phyloP scores from a whole-genome alignment of 2,888 invertebrate genomes.

The Octonoba sinensis region DNA sequence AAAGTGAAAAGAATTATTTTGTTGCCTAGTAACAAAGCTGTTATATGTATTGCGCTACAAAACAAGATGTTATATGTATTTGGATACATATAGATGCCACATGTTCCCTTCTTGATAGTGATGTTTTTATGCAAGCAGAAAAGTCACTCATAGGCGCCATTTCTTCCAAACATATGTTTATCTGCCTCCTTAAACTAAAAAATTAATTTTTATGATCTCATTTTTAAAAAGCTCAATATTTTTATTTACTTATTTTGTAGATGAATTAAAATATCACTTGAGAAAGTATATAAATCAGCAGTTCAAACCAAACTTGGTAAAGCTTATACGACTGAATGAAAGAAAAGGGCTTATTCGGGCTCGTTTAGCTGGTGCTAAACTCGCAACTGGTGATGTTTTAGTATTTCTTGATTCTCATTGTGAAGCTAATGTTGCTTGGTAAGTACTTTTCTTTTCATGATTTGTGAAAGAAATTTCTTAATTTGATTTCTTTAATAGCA shows the following conservation, averaged over 20 bases:
- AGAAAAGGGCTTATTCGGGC: slow-evolving; percentile 91
- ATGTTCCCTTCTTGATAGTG: no score
- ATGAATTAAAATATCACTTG: slow-evolving; percentile 80
- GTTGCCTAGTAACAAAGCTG: no score
- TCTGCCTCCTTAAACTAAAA: background rate
- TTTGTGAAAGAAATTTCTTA: no score
- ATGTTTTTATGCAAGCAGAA: no score
- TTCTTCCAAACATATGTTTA: no score
- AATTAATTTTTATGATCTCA: background rate
- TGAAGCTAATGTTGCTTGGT: slow-evolving; percentile 85
- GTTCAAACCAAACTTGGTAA: slow-evolving; percentile 77
- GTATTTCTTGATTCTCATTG: slow-evolving; percentile 94
- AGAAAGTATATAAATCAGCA: slow-evolving; percentile 80
- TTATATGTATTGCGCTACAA: no score
- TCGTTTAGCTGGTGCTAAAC: slow-evolving; percentile 86
- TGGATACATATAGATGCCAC: no score
- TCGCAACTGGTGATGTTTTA: slow-evolving; percentile 83
- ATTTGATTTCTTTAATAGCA: no score
- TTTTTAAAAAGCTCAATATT: background rate
- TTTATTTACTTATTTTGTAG: slow-evolving; percentile 69
- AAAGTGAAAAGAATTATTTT: no score
- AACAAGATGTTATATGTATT: no score
- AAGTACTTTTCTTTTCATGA: slow-evolving; percentile 47
- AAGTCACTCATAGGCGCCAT: no score
- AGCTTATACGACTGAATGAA: slow-evolving; percentile 81